A percentile compares a stretch with the other conserved stretches of the same genome.
These are phyloP conservation scores for Ethmia dodecea DNA, from an alignment of 2,888 invertebrate genomes.

Conservation along the genomic window DNA sequence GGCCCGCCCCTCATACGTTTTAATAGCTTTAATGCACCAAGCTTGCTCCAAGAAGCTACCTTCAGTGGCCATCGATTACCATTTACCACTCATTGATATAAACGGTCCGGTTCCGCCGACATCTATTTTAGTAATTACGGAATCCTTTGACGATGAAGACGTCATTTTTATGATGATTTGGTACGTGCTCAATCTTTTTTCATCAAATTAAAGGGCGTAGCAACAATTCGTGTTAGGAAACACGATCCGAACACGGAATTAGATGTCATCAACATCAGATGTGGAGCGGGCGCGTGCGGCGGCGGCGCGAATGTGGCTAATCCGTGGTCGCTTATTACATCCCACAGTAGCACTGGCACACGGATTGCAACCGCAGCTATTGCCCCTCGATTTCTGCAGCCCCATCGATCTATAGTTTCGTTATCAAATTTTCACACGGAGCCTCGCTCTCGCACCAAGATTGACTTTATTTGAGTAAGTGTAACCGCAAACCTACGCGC, in stretches of 20 bases:
- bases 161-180: conserved; percentile 22
- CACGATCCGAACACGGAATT: conserved; percentile 2
- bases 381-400: conserved; percentile 64
- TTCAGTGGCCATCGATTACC: conserved; percentile 24
- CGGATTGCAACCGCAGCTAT: conserved; percentile 68
- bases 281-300: conserved; percentile 5
- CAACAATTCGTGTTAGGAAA: conserved; percentile 15
- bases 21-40: conserved; percentile 66
- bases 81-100: conserved; percentile 29
- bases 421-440: conserved; percentile 77
- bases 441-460: conserved; percentile 57
- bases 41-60: conserved; percentile 48
- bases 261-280: conserved; percentile 11
- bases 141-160: conserved; percentile 36
- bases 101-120: conserved; percentile 21
- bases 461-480: conserved; percentile 76
- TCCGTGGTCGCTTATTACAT: conserved; percentile 65
- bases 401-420: conserved; percentile 72
- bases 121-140: conserved; percentile 29
- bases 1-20: conserved; percentile 55
- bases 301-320: conserved; percentile 43
- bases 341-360: conserved; percentile 71
- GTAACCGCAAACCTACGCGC: conserved; percentile 64
- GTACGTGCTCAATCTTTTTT: conserved; percentile 36
- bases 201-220: conserved; percentile 4